phyloP scores from a whole-genome alignment of 2,888 invertebrate species.

The Bursaphelenchus okinawaensis region DNA sequence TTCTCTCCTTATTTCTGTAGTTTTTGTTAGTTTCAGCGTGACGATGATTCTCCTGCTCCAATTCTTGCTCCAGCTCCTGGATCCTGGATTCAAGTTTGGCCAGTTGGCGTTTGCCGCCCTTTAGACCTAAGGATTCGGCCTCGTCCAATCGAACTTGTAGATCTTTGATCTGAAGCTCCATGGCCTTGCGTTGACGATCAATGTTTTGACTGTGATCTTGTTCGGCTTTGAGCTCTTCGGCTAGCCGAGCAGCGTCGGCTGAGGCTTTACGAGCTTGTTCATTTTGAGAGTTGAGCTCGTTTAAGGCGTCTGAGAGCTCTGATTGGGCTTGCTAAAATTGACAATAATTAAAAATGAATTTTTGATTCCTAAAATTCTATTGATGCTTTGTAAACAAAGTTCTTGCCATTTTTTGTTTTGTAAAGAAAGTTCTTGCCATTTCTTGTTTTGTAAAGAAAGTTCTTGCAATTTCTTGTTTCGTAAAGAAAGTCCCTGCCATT shows the following conservation, averaged over 20 bases:
- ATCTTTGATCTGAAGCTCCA: constrained; percentile 66
- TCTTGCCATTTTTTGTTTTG: neutral
- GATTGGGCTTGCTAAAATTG: constrained; percentile 39
- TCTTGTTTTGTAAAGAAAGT: too few species aligned
- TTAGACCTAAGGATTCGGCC: constrained; percentile 89
- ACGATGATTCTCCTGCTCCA: constrained; percentile 55
- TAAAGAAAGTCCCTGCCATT: too few species aligned
- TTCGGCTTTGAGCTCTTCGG: constrained; percentile 95
- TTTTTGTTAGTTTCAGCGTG: constrained; percentile 63
- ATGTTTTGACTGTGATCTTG: constrained; percentile 97
- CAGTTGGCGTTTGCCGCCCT: constrained; percentile 91
- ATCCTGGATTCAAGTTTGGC: constrained; percentile 44
- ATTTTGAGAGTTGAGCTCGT: constrained; percentile 95
- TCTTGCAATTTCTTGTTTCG: too few species aligned
- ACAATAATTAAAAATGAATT: constrained; percentile 12
- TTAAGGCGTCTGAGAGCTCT: constrained; percentile 93
- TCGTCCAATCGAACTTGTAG: constrained; percentile 90
- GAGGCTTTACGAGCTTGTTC: constrained; percentile 98
- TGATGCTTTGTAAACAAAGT: neutral
- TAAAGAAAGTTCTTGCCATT: too few species aligned
- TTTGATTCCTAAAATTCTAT: neutral
- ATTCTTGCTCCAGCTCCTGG: constrained; percentile 45
- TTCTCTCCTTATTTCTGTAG: constrained; percentile 62
- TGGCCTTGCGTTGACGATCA: constrained; percentile 73
- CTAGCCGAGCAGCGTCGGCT: constrained; percentile 93